Base-by-base conservation (phyloP, 2,888 invertebrate genomes). In the Torymus auratus region DNA sequence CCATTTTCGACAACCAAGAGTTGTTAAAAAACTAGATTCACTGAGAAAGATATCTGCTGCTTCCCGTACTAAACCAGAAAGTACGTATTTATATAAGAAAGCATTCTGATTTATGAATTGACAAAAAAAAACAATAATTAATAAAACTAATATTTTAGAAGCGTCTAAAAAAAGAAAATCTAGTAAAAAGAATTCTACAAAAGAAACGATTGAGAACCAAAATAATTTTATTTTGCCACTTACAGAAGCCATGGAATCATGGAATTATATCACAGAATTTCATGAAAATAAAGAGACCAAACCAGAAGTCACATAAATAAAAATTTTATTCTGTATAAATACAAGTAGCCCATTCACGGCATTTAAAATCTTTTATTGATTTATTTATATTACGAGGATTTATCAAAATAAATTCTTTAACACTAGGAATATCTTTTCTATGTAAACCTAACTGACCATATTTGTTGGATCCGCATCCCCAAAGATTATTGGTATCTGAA, bases 401-500 rank as follows among this genome's bases (percentile, higher is more conserved):
- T 1, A 91, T 73, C 77, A 83, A 84, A 2, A 89, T 70, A 82
- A 89, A 89, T 23, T 74, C 85, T 78, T 85, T 84, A 0, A 85
- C 83, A 52, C 23, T 62, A n/a, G 58, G 1, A 0, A 86, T 73
- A 2, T 83, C 75, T 17, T 83, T 79, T 13, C 82, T 83, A 1
- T 85, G 64, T 53, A 85, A 85, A 11, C 95, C 95, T 65, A 97
- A 89, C 87, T 97, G 97, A 1, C 96, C 95, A 91, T 96, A 96
- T 86, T 94, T 94, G 91, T 97, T 97, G 92, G 94, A 95, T 14
- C 97, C 98, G 88, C 94, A 93, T 0, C 95, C 95, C 94, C 94
- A 95, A 14, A 97, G 87, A 55, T 93, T 91, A 15, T 94, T 93
- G 86, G 95, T 93, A 83, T 94, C 95, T 92, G 23, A 53, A 73